These are phyloP conservation scores for Pseudotriccus pelzelni DNA, from an alignment of 2,797 vertebrate genomes.

Conservation along the genomic window DNA sequence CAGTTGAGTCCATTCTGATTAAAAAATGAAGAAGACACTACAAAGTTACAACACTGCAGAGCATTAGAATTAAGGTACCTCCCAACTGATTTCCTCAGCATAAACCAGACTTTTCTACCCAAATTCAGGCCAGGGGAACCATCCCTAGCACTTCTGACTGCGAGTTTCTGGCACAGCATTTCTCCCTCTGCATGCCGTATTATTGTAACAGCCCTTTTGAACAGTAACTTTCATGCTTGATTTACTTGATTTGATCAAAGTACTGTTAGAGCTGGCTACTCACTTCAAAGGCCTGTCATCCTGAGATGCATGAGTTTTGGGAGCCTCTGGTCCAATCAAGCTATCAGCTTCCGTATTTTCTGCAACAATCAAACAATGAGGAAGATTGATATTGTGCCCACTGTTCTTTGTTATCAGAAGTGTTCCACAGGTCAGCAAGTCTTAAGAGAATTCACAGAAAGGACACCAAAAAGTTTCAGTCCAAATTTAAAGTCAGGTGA, in stretches of 20 bases:
- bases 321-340: slow-evolving; percentile 92
- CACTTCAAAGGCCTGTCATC: slow-evolving; percentile 94
- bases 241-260: background rate
- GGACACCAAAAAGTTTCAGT: background rate
- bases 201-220: background rate
- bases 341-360: slow-evolving; percentile 81
- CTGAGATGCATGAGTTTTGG: slow-evolving; percentile 88
- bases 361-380: background rate
- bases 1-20: background rate
- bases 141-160: background rate
- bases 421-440: background rate
- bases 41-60: background rate
- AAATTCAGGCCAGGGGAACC: background rate
- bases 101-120: background rate
- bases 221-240: background rate
- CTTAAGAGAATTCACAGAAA: background rate
- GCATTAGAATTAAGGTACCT: background rate
- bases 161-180: background rate
- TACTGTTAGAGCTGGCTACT: slow-evolving; percentile 59
- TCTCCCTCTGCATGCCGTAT: background rate
- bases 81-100: background rate
- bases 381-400: background rate
- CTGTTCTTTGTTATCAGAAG: background rate
- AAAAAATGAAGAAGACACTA: background rate
- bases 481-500: background rate